Conservation (phyloP, 2,113 vertebrate genomes). For the Oreochromis niloticus region DNA sequence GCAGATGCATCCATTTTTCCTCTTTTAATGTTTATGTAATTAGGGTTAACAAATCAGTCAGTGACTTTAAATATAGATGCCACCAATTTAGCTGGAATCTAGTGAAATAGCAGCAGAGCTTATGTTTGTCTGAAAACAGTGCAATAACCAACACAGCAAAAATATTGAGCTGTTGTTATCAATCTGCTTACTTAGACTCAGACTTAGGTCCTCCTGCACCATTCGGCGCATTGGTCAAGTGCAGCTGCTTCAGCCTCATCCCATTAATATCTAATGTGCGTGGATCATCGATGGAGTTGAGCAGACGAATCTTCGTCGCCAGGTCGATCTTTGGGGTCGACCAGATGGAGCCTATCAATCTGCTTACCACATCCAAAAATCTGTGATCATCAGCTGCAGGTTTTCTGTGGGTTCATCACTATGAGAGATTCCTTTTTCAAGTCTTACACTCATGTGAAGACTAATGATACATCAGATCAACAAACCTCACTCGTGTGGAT, state of each 20-base stretch:
- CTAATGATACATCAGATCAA: neutral
- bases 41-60: neutral
- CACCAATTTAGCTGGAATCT: neutral
- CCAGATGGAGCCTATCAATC: neutral
- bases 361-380: neutral
- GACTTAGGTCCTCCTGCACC: neutral
- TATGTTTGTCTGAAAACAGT: neutral
- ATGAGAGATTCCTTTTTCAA: accelerated
- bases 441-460: neutral
- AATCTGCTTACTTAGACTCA: neutral
- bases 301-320: neutral
- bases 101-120: neutral
- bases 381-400: neutral
- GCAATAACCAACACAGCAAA: neutral
- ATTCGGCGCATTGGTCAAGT: accelerated
- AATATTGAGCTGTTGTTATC: neutral
- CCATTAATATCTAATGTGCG: too few species aligned
- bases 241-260: neutral
- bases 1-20: neutral
- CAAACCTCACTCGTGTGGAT: neutral
- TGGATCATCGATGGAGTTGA: neutral
- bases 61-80: neutral
- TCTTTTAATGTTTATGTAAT: neutral
- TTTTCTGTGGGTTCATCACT: neutral
- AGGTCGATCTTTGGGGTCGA: neutral